These are phyloP conservation scores for Oscheius sp. DNA, from an alignment of 2,888 invertebrate genomes.

Conservation along the genomic window DNA sequence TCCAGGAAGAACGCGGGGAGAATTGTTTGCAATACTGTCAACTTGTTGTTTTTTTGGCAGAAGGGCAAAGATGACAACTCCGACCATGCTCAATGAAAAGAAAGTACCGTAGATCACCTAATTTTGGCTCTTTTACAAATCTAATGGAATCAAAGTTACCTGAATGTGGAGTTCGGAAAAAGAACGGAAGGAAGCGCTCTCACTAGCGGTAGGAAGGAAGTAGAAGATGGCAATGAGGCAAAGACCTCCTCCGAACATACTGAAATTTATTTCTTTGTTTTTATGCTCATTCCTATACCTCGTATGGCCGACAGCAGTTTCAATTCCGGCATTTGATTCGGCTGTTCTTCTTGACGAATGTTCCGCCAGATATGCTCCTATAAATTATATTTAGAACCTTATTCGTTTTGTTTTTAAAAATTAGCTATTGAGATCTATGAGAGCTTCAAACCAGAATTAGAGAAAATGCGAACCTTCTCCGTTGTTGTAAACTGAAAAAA, in stretches of 20 bases:
- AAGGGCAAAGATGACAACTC: conserved; percentile 37
- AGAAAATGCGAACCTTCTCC: no score
- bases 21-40: conserved; percentile 25
- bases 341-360: conserved; percentile 45
- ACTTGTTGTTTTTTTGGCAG: conserved; percentile 39
- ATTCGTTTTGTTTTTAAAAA: no score
- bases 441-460: no score
- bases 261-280: neutral
- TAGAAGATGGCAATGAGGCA: conserved; percentile 38
- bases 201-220: conserved; percentile 33
- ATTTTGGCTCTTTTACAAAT: neutral
- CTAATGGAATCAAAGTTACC: conserved; percentile 26
- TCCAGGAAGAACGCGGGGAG: conserved; percentile 7
- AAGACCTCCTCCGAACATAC: conserved; percentile 42
- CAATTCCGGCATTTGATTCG: conserved; percentile 44
- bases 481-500: conserved; percentile 43
- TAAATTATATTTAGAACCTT: no score
- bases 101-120: conserved; percentile 23
- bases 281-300: conserved; percentile 11
- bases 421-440: no score
- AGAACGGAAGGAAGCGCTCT: conserved; percentile 28
- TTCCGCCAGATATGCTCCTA: conserved; percentile 46
- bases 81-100: conserved; percentile 21
- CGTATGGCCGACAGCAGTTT: conserved; percentile 45
- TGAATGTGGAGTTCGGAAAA: conserved; percentile 40